Evolutionary conservation across 2,113 vertebrate species (phyloP).

Genomic region (rabbit (Oryctolagus cuniculus)): DNA sequence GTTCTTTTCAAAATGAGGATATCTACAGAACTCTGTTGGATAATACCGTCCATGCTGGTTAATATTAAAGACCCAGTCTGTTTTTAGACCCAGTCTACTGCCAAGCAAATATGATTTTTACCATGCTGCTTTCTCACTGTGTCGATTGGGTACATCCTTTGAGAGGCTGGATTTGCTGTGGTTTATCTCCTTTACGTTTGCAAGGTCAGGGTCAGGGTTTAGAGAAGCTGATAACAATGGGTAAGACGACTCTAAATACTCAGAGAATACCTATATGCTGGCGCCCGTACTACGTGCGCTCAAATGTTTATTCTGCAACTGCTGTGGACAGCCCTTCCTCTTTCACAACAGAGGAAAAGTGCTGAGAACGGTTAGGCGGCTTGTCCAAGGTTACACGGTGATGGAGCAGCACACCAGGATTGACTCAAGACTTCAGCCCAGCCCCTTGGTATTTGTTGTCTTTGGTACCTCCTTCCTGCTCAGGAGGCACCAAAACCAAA

Average conservation of each 20-base stretch:
- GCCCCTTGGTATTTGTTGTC: background rate
- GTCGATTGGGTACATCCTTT: background rate
- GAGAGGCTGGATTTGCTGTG: background rate
- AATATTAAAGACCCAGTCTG: background rate
- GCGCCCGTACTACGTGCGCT: background rate
- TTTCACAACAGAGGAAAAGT: background rate
- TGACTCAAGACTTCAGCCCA: background rate
- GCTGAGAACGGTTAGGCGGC: background rate
- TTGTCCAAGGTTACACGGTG: background rate
- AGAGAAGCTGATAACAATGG: background rate
- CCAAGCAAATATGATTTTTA: background rate
- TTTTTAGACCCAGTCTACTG: background rate
- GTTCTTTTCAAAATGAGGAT: constrained; percentile 34
- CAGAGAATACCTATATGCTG: background rate
- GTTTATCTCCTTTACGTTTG: background rate
- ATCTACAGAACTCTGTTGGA: background rate
- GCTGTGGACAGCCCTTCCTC: background rate
- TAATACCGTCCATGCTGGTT: background rate
- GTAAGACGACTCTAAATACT: background rate
- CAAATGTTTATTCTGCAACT: background rate
- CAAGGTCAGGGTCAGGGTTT: background rate
- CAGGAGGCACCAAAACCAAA: background rate
- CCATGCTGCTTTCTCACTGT: background rate
- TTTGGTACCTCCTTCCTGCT: constrained; percentile 33
- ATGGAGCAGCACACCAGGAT: background rate